Evolutionary conservation across 2,888 invertebrate species (phyloP).

Genomic region (Cistogaster globosa): DNA sequence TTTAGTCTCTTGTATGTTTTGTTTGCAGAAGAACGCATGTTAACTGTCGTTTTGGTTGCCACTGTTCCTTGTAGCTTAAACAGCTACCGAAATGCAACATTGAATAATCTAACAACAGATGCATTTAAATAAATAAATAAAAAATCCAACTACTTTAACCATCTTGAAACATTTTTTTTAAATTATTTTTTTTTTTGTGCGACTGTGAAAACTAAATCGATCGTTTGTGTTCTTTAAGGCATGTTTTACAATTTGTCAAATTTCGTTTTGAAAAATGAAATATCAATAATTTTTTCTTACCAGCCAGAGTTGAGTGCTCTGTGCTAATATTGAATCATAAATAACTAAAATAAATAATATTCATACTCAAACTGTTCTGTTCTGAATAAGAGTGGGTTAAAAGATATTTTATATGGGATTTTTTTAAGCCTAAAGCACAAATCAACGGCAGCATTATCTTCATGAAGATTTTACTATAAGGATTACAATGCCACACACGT

Average conservation of each 20-base stretch:
- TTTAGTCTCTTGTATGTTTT: not conserved
- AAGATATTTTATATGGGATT: constrained; percentile 7
- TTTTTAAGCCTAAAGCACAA: constrained; percentile 54
- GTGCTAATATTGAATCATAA: constrained; percentile 64
- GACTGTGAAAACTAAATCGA: constrained; percentile 60
- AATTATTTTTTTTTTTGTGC: not conserved
- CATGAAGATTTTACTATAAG: not conserved
- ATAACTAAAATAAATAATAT: constrained; percentile 74
- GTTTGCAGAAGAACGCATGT: constrained; percentile 74
- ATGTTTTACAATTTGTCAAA: constrained; percentile 80
- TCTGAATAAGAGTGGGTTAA: constrained; percentile 4
- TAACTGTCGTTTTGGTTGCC: constrained; percentile 80
- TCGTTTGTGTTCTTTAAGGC: constrained; percentile 74
- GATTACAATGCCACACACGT: constrained; percentile 76
- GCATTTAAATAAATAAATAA: constrained; percentile 16
- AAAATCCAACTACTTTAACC: constrained; percentile 25
- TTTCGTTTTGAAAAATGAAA: constrained; percentile 38
- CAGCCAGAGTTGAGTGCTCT: constrained; percentile 37
- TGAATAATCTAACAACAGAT: constrained; percentile 53
- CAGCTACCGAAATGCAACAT: constrained; percentile 77
- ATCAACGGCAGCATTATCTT: constrained; percentile 30
- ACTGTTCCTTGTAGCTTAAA: constrained; percentile 80
- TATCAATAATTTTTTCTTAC: constrained; percentile 7
- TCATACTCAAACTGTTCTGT: constrained; percentile 18
- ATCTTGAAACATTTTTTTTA: not conserved